phyloP scores from a whole-genome alignment of 2,113 vertebrate genomes.

The Corapipo altera region DNA sequence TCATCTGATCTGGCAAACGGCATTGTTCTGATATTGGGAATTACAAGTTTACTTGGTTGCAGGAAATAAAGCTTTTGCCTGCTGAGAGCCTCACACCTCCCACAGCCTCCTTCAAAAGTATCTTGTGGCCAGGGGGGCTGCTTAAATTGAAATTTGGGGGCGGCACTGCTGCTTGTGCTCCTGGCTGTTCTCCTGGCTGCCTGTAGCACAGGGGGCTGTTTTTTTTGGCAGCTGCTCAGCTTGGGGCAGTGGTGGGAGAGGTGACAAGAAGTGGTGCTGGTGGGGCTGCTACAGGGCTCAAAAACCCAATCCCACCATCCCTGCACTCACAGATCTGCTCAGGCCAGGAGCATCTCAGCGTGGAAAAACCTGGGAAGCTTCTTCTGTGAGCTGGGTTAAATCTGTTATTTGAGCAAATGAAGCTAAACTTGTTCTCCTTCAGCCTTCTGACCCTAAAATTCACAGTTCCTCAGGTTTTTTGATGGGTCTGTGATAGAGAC shows the following conservation, averaged over 20 bases:
- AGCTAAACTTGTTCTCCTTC: background rate
- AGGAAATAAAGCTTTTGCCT: background rate
- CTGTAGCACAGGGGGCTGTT: rapidly evolving
- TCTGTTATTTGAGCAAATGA: background rate
- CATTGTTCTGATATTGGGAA: slow-evolving; percentile 63
- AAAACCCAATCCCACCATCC: background rate
- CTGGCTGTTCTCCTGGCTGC: background rate
- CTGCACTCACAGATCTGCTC: background rate
- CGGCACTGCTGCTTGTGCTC: background rate
- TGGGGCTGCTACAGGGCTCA: background rate
- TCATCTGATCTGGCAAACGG: slow-evolving; percentile 63
- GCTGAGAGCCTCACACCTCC: background rate
- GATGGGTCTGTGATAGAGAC: background rate
- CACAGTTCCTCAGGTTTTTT: background rate
- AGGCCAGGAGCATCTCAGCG: rapidly evolving
- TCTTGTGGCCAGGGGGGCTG: background rate
- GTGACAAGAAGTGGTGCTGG: background rate
- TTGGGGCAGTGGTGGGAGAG: background rate
- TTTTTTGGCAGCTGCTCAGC: background rate
- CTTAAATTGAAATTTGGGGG: rapidly evolving
- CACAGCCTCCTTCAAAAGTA: background rate
- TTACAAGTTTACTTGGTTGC: slow-evolving; percentile 25
- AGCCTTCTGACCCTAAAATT: background rate
- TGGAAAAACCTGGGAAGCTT: background rate
- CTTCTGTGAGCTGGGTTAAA: background rate